Base-by-base conservation (phyloP, 2,888 invertebrate species). In the Serrognathus titanus region DNA sequence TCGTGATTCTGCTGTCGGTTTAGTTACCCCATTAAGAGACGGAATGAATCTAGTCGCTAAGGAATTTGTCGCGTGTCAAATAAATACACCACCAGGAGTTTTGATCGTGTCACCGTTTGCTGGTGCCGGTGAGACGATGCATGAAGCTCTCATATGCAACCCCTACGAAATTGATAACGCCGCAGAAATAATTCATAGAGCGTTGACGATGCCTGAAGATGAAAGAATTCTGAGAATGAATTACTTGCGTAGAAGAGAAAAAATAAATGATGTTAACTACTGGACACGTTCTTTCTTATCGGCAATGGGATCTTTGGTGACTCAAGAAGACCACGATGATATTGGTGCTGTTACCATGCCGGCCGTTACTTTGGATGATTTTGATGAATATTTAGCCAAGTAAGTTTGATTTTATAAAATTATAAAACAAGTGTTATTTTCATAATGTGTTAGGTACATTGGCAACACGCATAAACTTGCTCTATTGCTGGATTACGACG, bases 41-140 rank as follows among this genome's bases (percentile, higher is more conserved):
- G 93, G 92, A 50, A 94, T 94, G 94, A 94, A 94, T 77, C 81
- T 94, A 52, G 94, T 94, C 0, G 94, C 94, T 6, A 94, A 94
- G 74, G 94, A 94, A 75, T 94, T 92, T 72, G 94, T 94, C 1
- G 94, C 94, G 1, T 94, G 94, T 70, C 93, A 94, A 77, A 92
- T 93, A 37, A 92, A 92, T 69, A 84, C 84, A 20, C 87, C 90
- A 0, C 92, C 77, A 3, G 94, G 94, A 2, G 94, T 94, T 0
- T 78, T 94, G 38, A 90, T 94, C 49, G 87, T 94, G 7, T 94
- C 94, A 0, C 94, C 94, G 0, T 94, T 94, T 72, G 94, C 94
- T 55, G 94, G 94, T 1, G 94, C 94, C 5, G 93, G 93, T 0
- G 93, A 94, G 76, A 93, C 91, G 83, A 94, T 94, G 94, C 93